Percentiles rank a stretch among this genome's conserved stretches.
These are phyloP conservation scores for Leptinotarsa juncta DNA, from an alignment of 2,888 invertebrate genomes.

Conservation along the genomic window DNA sequence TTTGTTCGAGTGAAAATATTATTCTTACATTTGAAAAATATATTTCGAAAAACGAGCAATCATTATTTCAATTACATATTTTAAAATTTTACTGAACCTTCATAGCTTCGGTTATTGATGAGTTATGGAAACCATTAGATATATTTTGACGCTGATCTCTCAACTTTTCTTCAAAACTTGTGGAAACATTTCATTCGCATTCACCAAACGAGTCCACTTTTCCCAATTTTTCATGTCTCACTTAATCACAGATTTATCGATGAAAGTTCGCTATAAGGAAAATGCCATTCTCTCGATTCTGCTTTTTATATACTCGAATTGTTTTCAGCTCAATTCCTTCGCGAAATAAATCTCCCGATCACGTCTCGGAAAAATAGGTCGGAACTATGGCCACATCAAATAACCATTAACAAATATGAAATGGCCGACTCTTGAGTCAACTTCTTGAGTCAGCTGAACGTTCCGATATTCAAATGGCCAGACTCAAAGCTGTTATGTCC, in stretches of 20 bases:
- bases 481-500: too few relatives aligned
- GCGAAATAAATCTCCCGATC: background rate
- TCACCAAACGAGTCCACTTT: background rate
- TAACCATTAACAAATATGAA: background rate
- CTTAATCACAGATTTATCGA: constrained; percentile 1
- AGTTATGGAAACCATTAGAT: background rate
- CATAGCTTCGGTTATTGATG: background rate
- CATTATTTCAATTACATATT: too few relatives aligned
- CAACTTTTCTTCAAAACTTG: too few relatives aligned
- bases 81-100: background rate
- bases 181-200: background rate
- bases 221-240: background rate
- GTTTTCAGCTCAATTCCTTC: constrained; percentile 1
- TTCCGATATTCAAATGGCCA: too few relatives aligned
- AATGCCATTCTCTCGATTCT: background rate
- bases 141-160: background rate
- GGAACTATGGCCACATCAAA: constrained; percentile 8
- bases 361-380: background rate
- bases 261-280: background rate
- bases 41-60: too few relatives aligned
- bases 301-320: background rate
- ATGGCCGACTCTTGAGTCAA: background rate
- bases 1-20: too few relatives aligned
- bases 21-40: too few relatives aligned
- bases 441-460: too few relatives aligned